A percentile compares a stretch with the other conserved stretches of the same genome.
Evolutionary conservation across 1,140 invertebrate genomes (phyloP).

Genomic region (Meloidogyne floridensis): DNA sequence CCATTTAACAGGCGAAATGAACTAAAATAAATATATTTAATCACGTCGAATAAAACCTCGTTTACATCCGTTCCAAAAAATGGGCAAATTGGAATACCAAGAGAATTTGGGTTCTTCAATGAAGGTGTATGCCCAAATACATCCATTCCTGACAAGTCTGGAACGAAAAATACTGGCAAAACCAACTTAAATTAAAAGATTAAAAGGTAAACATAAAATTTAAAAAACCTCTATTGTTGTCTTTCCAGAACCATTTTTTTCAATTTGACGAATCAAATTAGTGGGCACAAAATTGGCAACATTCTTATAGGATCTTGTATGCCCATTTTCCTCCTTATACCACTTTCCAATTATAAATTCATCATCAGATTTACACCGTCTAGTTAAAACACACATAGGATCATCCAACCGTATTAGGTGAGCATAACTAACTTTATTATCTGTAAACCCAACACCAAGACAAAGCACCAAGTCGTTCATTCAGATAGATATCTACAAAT

Average conservation of each 20-base stretch:
- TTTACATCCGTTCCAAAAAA: neutral
- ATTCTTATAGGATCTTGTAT: neutral
- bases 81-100: neutral
- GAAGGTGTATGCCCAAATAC: neutral
- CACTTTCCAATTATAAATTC: constrained; percentile 9
- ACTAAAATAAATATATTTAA: neutral
- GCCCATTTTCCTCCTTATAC: neutral
- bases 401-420: neutral
- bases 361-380: neutral
- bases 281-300: neutral
- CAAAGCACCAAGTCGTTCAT: neutral
- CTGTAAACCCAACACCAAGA: neutral
- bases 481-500: neutral
- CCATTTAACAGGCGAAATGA: neutral
- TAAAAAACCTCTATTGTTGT: neutral
- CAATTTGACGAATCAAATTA: neutral
- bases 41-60: neutral
- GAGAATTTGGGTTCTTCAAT: neutral
- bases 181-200: neutral
- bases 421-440: constrained; percentile 7
- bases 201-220: neutral
- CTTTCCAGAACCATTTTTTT: neutral
- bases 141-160: constrained; percentile 6
- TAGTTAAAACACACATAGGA: constrained; percentile 1
- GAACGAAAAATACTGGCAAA: neutral